Evolutionary conservation across 2,888 invertebrate species (phyloP), one percentile per base, ranked within the genome.

Genomic region (Alentia gelatinosa): DNA sequence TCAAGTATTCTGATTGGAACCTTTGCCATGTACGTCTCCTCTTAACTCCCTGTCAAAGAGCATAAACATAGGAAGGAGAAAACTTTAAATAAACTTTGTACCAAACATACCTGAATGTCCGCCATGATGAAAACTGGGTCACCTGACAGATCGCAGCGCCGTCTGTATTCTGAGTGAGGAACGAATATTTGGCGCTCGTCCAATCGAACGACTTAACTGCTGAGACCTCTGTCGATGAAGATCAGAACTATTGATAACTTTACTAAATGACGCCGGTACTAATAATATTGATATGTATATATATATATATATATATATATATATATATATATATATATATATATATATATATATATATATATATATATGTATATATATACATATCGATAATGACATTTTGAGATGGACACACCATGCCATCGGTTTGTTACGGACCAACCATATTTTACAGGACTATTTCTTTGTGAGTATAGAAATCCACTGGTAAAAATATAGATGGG

Each of bases 71-170:
- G 39, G 39, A 79, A 39, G 79, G 39, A 39, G 79, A 79, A 35
- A 79, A 79, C 79, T 79, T 79, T 79, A 39, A 79, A 79, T 79
- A 79, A 79, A 79, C 79, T 79, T 79, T 79, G 79, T 79, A 79
- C 79, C 79, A 79, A 79, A 79, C 79, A 79, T 79, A 79, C 79
- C 79, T 79, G 79, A 79, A 39, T 79, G 79, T 79, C 79, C 79
- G 79, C 79, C 79, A 79, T 79, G 35, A 39, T 79, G 79, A 79
- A 79, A 79, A 79, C 79, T 79, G 79, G 79, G 79, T 79, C 79
- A 79, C 79, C 79, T 79, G 79, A 79, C 79, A 79, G 79, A 79
- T 39, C 37, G 39, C 4, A 15, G 37, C 79, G 79, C 79, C 79
- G n/a, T n/a, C 79, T 79, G 79, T 15, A 19, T 1, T 37, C 23